A percentile compares a stretch with the other conserved stretches of the same genome.
Evolutionary conservation across 2,888 invertebrate species (phyloP).

Genomic region (Ennomos erosarius): DNA sequence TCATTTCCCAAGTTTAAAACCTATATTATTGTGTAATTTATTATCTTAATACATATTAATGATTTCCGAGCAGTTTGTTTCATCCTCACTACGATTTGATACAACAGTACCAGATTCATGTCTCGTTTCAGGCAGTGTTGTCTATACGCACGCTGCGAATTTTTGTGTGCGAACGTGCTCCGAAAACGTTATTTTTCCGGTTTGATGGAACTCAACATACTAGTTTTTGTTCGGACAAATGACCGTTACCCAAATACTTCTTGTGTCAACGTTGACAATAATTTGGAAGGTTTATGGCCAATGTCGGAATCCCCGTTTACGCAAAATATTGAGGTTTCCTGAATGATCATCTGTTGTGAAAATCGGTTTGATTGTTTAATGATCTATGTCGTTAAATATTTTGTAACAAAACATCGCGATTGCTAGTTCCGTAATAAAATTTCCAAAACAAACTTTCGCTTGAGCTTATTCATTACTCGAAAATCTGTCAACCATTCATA

Average conservation of each 20-base stretch:
- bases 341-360: slow-evolving; percentile 26
- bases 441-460: slow-evolving; percentile 35
- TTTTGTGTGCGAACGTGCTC: slow-evolving; percentile 61
- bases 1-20: no score
- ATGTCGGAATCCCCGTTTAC: slow-evolving; percentile 24
- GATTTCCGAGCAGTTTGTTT: slow-evolving; percentile 8
- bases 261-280: slow-evolving; percentile 37
- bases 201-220: slow-evolving; percentile 58
- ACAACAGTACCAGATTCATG: slow-evolving; percentile 50
- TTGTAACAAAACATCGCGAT: slow-evolving; percentile 28
- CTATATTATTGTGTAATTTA: no score
- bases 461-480: slow-evolving; percentile 49
- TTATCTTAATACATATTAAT: not conserved
- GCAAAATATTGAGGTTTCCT: slow-evolving; percentile 21
- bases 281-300: slow-evolving; percentile 17
- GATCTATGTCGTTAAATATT: slow-evolving; percentile 26
- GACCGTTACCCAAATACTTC: slow-evolving; percentile 67
- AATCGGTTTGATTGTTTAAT: slow-evolving; percentile 29
- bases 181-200: slow-evolving; percentile 81
- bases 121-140: slow-evolving; percentile 64
- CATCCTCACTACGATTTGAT: not conserved
- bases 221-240: slow-evolving; percentile 62
- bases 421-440: slow-evolving; percentile 30
- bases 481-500: slow-evolving; percentile 60
- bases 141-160: slow-evolving; percentile 51